These are phyloP conservation scores for Perodicticus potto DNA, from an alignment of 2,797 vertebrate genomes.

Conservation along the genomic window DNA sequence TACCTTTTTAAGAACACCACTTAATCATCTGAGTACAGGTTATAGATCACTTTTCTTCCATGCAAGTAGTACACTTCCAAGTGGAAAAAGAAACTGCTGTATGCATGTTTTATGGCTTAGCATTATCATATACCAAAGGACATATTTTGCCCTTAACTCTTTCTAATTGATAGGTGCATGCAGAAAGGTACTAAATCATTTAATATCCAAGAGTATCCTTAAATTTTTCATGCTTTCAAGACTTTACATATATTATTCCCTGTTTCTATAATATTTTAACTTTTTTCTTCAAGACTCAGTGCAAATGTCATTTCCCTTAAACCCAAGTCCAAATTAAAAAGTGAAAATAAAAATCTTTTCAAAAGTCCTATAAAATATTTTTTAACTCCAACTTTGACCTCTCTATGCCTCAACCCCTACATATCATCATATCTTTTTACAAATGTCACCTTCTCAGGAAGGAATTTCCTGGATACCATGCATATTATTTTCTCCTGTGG, in stretches of 20 bases:
- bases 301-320: conserved; percentile 51
- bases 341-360: neutral
- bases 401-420: neutral
- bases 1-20: conserved; percentile 70
- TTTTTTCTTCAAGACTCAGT: conserved; percentile 40
- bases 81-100: conserved; percentile 54
- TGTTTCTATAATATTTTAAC: conserved; percentile 61
- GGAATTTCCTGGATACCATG: neutral
- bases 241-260: conserved; percentile 52
- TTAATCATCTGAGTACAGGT: conserved; percentile 56
- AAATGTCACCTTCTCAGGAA: neutral
- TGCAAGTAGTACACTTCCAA: conserved; percentile 26
- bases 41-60: conserved; percentile 63
- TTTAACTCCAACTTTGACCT: neutral
- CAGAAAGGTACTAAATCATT: conserved; percentile 70
- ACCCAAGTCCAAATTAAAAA: neutral
- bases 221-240: conserved; percentile 55
- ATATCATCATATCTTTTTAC: neutral
- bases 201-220: conserved; percentile 61
- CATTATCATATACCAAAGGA: conserved; percentile 75
- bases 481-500: neutral
- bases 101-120: conserved; percentile 72
- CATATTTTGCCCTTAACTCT: conserved; percentile 70
- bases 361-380: neutral
- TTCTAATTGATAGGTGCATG: conserved; percentile 70